Evolutionary conservation across 2,113 vertebrate species (phyloP).

Genomic region (Atherinomorus stipes): DNA sequence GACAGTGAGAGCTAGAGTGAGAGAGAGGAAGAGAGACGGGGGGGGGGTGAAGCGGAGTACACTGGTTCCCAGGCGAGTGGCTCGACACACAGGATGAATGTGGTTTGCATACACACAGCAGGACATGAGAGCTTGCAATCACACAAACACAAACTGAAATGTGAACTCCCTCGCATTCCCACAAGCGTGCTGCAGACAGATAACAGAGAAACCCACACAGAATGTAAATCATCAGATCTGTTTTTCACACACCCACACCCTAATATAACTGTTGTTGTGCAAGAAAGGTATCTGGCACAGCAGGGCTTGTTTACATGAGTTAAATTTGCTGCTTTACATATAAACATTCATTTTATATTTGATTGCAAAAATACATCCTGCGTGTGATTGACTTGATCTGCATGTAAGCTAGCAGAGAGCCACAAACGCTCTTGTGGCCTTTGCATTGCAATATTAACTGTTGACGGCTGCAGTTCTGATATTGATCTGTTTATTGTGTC

Average conservation of each 20-base stretch:
- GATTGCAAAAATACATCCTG: background rate
- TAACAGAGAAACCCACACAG: constrained; percentile 59
- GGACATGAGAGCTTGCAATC: constrained; percentile 39
- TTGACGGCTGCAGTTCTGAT: constrained; percentile 23
- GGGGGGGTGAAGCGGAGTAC: constrained; percentile 10
- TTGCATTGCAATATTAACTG: constrained; percentile 9
- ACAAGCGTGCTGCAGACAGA: constrained; percentile 57
- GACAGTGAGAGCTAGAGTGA: constrained; percentile 15
- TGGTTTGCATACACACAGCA: constrained; percentile 69
- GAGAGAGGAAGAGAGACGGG: constrained; percentile 29
- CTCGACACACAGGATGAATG: constrained; percentile 80
- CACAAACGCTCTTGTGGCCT: background rate
- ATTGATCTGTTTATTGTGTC: constrained; percentile 27
- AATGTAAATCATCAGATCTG: constrained; percentile 66
- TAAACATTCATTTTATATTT: background rate
- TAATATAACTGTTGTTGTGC: constrained; percentile 34
- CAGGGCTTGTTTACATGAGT: constrained; percentile 31
- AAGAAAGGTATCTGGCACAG: constrained; percentile 15
- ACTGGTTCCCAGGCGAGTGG: constrained; percentile 81
- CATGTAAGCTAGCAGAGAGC: background rate
- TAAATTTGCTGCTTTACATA: background rate
- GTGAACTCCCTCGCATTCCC: constrained; percentile 51
- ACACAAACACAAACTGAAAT: constrained; percentile 33
- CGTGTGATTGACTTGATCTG: constrained; percentile 1
- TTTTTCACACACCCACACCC: constrained; percentile 67